Percentiles rank a stretch among this genome's conserved stretches.
Evolutionary conservation across 2,113 vertebrate genomes (phyloP).

Genomic region (Tachycineta bicolor): DNA sequence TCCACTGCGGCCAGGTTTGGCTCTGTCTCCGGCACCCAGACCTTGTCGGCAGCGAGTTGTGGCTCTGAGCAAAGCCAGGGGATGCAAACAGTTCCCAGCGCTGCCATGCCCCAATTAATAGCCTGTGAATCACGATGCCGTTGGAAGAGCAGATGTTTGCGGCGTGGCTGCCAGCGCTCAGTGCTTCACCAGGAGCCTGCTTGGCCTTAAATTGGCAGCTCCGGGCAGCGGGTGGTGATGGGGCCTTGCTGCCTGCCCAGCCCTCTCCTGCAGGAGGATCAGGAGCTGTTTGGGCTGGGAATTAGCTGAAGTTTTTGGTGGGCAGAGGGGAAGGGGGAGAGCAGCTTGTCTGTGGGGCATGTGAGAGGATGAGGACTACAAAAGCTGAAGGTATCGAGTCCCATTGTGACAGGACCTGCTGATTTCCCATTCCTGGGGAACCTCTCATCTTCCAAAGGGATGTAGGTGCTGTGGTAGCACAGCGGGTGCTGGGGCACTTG

Average conservation of each 20-base stretch:
- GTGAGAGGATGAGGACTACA: not conserved
- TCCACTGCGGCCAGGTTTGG: not conserved
- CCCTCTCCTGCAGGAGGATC: not conserved
- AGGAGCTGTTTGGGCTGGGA: not conserved
- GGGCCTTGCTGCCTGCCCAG: not conserved
- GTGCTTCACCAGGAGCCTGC: not conserved
- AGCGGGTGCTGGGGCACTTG: fast-evolving
- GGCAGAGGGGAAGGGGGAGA: not conserved
- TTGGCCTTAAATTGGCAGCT: not conserved
- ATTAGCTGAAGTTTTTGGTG: slow-evolving; percentile 14
- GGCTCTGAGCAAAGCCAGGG: slow-evolving; percentile 44
- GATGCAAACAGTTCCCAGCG: not conserved
- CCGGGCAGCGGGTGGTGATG: fast-evolving
- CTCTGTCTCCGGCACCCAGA: not conserved
- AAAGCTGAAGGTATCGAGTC: not conserved
- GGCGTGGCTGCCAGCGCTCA: not conserved
- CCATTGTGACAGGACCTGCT: not conserved
- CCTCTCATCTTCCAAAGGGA: not conserved
- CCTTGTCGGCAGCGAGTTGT: slow-evolving; percentile 17
- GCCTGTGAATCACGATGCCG: slow-evolving; percentile 43
- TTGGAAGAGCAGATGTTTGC: slow-evolving; percentile 58
- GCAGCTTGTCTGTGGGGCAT: slow-evolving; percentile 10
- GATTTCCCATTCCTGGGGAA: not conserved
- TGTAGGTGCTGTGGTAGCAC: not conserved
- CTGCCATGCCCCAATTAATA: slow-evolving; percentile 60